Conservation (phyloP, 2,888 invertebrate species). For the Cosmorhoe ocellata region DNA sequence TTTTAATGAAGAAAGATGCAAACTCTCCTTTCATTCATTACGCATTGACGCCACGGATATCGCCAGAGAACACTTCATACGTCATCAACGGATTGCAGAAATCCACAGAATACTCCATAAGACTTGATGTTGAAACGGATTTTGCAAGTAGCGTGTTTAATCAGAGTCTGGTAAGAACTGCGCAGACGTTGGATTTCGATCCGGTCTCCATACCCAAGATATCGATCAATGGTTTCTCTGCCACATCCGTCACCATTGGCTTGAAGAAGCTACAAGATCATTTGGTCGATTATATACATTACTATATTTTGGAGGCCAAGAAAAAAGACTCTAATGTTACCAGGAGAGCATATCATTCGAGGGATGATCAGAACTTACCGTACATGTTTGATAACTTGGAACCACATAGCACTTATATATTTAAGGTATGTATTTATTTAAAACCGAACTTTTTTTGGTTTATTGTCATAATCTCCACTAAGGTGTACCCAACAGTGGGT, state of each 20-base stretch:
- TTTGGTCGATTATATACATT: constrained; percentile 87
- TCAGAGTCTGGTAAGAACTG: constrained; percentile 58
- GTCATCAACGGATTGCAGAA: constrained; percentile 86
- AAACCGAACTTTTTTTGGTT: not conserved
- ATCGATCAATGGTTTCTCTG: constrained; percentile 86
- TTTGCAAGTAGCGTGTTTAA: constrained; percentile 81
- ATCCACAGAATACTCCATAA: constrained; percentile 85
- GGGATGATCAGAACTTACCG: constrained; percentile 85
- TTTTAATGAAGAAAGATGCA: constrained; percentile 69
- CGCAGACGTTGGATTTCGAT: constrained; percentile 85
- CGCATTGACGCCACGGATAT: constrained; percentile 69
- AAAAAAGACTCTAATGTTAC: constrained; percentile 77
- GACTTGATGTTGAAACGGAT: constrained; percentile 85
- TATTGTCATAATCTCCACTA: too few relatives aligned
- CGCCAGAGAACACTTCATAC: constrained; percentile 85
- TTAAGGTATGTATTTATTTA: constrained; percentile 80
- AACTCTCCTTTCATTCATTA: not conserved
- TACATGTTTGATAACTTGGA: constrained; percentile 90
- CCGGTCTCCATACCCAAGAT: constrained; percentile 91
- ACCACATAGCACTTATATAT: constrained; percentile 90
- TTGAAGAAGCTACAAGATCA: constrained; percentile 86
- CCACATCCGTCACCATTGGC: constrained; percentile 90
- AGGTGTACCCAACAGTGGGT: too few relatives aligned
- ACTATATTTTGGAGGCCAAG: constrained; percentile 86
- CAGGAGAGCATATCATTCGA: constrained; percentile 84